A percentile compares a stretch with the other conserved stretches of the same genome.
phyloP scores from a whole-genome alignment of 2,113 vertebrate genomes.

The Archocentrus centrarchus region DNA sequence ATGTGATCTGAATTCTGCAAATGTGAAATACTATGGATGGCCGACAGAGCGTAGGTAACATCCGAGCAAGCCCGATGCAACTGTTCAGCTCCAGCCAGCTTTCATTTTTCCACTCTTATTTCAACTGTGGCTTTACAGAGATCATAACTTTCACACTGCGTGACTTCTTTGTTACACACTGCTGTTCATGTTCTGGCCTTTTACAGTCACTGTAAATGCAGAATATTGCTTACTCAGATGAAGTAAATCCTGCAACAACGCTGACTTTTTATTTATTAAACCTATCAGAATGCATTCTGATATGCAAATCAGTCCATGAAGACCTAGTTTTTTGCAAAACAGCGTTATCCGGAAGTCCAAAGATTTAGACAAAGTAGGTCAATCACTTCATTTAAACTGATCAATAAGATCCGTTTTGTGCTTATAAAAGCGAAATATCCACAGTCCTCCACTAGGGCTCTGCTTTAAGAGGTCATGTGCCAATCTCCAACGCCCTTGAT shows the following conservation, averaged over 20 bases:
- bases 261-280: not conserved
- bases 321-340: not conserved
- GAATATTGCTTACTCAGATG: not conserved
- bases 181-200: not conserved
- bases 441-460: constrained; percentile 6
- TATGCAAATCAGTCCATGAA: not conserved
- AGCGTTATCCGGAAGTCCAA: not conserved
- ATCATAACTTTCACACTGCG: constrained; percentile 10
- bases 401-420: constrained; percentile 17
- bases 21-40: not conserved
- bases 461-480: constrained; percentile 54
- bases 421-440: constrained; percentile 14
- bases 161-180: not conserved
- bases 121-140: not conserved
- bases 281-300: not conserved
- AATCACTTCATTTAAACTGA: constrained; percentile 13
- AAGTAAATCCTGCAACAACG: not conserved
- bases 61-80: not conserved
- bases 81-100: not conserved
- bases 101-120: not conserved
- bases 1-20: not conserved
- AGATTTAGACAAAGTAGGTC: not conserved
- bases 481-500: constrained; percentile 64
- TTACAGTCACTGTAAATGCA: not conserved
- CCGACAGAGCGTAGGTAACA: not conserved